Percentiles rank a stretch among this genome's conserved stretches.
Evolutionary conservation across 2,797 vertebrate species (phyloP).

Genomic region (Sylvia borin): DNA sequence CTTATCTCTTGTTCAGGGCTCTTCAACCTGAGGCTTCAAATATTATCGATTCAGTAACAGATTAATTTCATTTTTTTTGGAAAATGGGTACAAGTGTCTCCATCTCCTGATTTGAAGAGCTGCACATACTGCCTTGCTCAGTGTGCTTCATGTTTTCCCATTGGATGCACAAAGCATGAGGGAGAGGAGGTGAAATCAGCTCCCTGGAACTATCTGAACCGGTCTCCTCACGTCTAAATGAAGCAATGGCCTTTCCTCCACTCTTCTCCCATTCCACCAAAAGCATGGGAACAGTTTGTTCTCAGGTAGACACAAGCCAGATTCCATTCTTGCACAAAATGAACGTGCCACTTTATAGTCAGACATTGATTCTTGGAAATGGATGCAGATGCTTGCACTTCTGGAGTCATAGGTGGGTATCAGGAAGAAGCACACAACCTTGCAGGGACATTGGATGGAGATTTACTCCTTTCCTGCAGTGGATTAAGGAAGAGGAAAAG

Average conservation of each 20-base stretch:
- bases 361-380: neutral
- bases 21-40: neutral
- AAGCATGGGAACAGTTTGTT: neutral
- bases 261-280: neutral
- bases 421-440: neutral
- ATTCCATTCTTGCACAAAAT: neutral
- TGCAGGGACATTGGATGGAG: neutral
- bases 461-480: neutral
- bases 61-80: neutral
- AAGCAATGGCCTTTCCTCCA: neutral
- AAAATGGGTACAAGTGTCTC: neutral
- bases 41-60: neutral
- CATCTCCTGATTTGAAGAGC: neutral
- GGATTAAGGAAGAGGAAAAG: neutral
- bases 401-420: neutral
- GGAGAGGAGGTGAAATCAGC: neutral
- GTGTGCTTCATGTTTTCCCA: neutral
- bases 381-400: neutral
- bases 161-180: neutral
- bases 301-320: neutral
- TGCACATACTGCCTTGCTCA: neutral
- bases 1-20: neutral
- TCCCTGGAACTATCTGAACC: neutral
- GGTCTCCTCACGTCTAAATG: neutral
- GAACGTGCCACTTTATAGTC: fast-evolving